Conservation (phyloP, 2,797 vertebrate genomes). For the Pelodytes ibericus region DNA sequence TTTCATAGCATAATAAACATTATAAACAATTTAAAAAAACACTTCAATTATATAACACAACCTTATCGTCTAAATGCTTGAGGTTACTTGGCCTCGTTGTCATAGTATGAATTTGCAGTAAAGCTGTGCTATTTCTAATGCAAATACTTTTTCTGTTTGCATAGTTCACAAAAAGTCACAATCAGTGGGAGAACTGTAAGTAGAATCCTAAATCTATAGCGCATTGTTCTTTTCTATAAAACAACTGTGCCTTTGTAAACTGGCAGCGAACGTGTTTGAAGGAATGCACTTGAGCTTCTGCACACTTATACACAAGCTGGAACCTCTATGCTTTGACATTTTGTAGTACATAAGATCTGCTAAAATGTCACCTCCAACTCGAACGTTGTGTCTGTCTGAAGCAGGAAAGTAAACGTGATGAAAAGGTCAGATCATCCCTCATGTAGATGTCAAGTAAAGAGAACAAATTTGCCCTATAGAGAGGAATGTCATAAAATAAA, state of each 20-base stretch:
- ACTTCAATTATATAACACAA: no score
- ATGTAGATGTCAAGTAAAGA: no score
- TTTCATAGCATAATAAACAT: no score
- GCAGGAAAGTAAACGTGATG: not conserved
- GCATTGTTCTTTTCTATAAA: slow-evolving; percentile 60
- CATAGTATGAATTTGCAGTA: no score
- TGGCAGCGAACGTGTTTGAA: slow-evolving; percentile 54
- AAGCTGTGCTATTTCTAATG: no score
- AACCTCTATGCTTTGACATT: slow-evolving; percentile 73
- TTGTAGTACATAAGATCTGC: slow-evolving; percentile 61
- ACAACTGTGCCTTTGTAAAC: slow-evolving; percentile 71
- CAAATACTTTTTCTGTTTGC: slow-evolving; percentile 28
- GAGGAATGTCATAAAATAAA: no score
- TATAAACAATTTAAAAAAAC: no score
- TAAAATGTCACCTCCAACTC: slow-evolving; percentile 24
- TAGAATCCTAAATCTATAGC: slow-evolving; percentile 62
- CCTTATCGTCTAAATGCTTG: no score
- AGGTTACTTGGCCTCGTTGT: no score
- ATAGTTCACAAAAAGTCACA: slow-evolving; percentile 34
- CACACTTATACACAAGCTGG: slow-evolving; percentile 59
- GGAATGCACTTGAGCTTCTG: slow-evolving; percentile 67
- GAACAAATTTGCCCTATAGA: no score
- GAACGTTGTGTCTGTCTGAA: not conserved
- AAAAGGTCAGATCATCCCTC: no score
- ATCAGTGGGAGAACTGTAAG: slow-evolving; percentile 65